These are phyloP conservation scores for Epizoanthus fatuus DNA, from an alignment of 92 coral and sea anemone species.

Conservation along the genomic window DNA sequence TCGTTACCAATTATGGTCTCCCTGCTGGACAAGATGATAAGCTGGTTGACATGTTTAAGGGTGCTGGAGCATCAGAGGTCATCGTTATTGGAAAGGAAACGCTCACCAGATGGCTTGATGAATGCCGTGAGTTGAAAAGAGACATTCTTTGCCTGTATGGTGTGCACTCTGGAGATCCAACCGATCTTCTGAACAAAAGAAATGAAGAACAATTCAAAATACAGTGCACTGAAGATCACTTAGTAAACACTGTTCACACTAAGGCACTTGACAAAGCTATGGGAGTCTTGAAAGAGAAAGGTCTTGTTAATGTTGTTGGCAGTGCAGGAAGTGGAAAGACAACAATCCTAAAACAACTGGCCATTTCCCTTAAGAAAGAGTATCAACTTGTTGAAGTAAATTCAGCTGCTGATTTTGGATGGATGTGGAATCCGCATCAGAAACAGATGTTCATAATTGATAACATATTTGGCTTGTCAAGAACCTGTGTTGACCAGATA, in stretches of 20 bases:
- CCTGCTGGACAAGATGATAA: constrained; percentile 4
- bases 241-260: not conserved
- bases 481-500: not conserved
- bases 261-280: not conserved
- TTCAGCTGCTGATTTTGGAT: not conserved
- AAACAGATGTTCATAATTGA: not conserved
- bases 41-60: not conserved
- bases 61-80: not conserved
- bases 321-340: constrained; percentile 1
- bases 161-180: not conserved
- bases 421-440: not conserved
- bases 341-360: not conserved
- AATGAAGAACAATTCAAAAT: not conserved
- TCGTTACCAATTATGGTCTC: not conserved
- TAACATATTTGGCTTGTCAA: not conserved
- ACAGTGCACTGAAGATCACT: not conserved
- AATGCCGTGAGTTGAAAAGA: not conserved
- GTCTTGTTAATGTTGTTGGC: not conserved
- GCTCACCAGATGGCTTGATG: not conserved
- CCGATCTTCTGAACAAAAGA: too few species aligned
- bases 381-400: not conserved
- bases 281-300: not conserved
- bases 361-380: not conserved
- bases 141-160: not conserved
- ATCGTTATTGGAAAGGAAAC: not conserved